Conservation (phyloP, 2,888 invertebrate species). For the Ornithoptera priamus region DNA sequence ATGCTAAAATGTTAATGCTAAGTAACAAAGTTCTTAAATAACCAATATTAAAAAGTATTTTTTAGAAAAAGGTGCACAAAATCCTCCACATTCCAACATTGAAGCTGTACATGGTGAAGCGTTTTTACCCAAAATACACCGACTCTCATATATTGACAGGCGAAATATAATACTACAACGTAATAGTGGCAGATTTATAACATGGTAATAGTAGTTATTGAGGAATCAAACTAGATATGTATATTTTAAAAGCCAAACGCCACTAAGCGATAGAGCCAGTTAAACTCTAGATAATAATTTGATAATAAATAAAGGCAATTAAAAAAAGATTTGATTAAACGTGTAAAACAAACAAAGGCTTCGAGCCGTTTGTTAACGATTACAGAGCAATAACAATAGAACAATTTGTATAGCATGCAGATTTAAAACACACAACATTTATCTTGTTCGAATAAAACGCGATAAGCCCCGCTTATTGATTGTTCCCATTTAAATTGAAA, state of each 20-base stretch:
- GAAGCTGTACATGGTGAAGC: no score
- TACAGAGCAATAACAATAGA: constrained; percentile 53
- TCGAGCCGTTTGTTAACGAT: constrained; percentile 53
- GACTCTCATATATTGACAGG: no score
- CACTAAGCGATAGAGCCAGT: background rate
- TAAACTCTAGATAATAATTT: background rate
- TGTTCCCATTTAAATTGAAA: constrained; percentile 70
- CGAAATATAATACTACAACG: no score
- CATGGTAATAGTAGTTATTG: no score
- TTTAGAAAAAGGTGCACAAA: no score
- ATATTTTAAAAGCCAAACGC: background rate
- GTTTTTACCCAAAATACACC: no score
- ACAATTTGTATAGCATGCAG: constrained; percentile 62
- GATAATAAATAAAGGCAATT: constrained; percentile 11
- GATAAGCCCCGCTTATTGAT: constrained; percentile 70
- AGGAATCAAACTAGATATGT: no score
- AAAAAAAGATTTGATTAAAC: constrained; percentile 27
- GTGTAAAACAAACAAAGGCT: constrained; percentile 42
- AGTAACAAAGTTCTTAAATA: no score
- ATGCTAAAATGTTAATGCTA: no score
- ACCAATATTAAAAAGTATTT: no score
- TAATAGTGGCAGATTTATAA: no score
- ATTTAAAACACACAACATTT: constrained; percentile 69
- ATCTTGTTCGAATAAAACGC: constrained; percentile 67
- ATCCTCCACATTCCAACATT: no score